These are phyloP conservation scores for Pithys albifrons DNA, from an alignment of 2,113 vertebrate genomes.

Conservation along the genomic window DNA sequence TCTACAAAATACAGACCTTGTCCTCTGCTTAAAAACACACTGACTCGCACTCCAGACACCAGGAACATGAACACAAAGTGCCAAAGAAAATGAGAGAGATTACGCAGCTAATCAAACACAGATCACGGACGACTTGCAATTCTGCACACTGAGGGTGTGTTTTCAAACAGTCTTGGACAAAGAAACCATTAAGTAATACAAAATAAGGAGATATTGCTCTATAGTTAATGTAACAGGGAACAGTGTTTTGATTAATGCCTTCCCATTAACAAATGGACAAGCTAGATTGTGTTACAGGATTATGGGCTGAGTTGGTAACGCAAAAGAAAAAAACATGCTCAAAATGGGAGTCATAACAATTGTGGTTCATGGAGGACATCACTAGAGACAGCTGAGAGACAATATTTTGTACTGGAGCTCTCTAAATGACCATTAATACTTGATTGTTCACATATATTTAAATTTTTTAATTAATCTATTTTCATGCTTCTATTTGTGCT, in stretches of 20 bases:
- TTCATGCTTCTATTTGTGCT: background rate
- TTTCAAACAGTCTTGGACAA: constrained; percentile 17
- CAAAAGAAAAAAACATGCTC: background rate
- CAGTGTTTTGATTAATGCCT: constrained; percentile 44
- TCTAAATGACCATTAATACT: background rate
- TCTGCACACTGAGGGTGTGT: background rate
- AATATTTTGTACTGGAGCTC: background rate
- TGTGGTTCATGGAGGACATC: background rate
- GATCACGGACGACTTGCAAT: background rate
- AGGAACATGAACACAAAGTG: background rate
- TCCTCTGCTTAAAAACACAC: background rate
- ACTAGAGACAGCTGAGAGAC: background rate
- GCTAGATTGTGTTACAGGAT: constrained; percentile 9
- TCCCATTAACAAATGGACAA: constrained; percentile 15
- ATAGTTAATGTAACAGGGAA: background rate
- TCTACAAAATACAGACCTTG: background rate
- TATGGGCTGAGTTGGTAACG: background rate
- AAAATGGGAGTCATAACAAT: background rate
- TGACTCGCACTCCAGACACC: background rate
- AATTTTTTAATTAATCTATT: background rate
- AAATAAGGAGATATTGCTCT: constrained; percentile 29
- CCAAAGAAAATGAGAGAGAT: constrained; percentile 25
- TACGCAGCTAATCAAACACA: constrained; percentile 16
- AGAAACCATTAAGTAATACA: constrained; percentile 21
- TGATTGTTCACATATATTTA: background rate